Conservation (phyloP, 2,797 vertebrate species). For the Gobio occitaniae region DNA sequence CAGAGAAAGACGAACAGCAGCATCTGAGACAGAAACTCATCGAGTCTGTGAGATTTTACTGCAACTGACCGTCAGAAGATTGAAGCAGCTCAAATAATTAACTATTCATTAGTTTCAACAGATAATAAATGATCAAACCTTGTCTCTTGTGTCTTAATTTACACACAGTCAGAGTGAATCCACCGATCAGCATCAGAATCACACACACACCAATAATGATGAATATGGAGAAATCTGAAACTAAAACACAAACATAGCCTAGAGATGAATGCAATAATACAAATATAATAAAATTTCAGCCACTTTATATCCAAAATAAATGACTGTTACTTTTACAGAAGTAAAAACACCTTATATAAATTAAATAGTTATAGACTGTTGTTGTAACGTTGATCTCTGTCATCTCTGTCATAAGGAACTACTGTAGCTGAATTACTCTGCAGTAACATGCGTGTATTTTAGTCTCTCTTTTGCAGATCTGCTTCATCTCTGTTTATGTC, state of each 20-base stretch:
- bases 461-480: not conserved
- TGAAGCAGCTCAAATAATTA: not conserved
- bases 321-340: no score
- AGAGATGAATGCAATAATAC: not conserved
- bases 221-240: conserved; percentile 10
- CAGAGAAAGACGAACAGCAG: not conserved
- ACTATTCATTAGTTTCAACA: no score
- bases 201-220: conserved; percentile 30
- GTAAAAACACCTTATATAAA: no score
- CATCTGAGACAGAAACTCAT: not conserved
- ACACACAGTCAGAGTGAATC: conserved; percentile 19
- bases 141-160: not conserved
- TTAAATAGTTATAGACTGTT: no score
- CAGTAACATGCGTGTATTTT: not conserved
- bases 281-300: not conserved
- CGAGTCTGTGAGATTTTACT: not conserved
- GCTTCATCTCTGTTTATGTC: not conserved
- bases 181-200: conserved; percentile 12
- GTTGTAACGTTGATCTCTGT: not conserved
- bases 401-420: no score
- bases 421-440: not conserved
- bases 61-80: not conserved
- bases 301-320: no score
- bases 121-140: conserved; percentile 7
- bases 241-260: not conserved